Evolutionary conservation across 2,113 vertebrate genomes (phyloP).

Genomic region (Dasyprocta punctata): DNA sequence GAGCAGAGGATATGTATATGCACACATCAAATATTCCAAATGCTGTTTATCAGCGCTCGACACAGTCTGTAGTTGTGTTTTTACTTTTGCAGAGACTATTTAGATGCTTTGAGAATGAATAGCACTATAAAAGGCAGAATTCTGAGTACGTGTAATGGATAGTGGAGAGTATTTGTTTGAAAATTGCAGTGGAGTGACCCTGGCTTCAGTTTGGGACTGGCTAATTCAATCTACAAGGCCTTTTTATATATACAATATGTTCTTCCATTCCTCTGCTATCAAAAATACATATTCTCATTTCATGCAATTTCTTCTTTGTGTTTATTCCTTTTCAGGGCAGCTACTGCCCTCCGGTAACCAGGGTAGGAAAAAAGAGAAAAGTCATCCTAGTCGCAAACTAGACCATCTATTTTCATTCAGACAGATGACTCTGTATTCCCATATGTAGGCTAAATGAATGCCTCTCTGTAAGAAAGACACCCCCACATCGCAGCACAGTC

Average conservation of each 20-base stretch:
- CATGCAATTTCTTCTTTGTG: slow-evolving; percentile 67
- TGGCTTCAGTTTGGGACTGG: slow-evolving; percentile 51
- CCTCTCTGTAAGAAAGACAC: not conserved
- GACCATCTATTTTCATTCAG: slow-evolving; percentile 65
- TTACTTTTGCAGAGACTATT: slow-evolving; percentile 60
- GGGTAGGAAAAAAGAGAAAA: slow-evolving; percentile 26
- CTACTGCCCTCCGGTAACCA: slow-evolving; percentile 57
- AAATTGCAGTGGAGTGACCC: slow-evolving; percentile 44
- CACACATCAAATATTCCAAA: not conserved
- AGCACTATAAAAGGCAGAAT: slow-evolving; percentile 66
- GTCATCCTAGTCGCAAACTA: slow-evolving; percentile 53
- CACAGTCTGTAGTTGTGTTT: not conserved
- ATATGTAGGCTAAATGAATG: not conserved
- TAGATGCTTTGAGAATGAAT: slow-evolving; percentile 63
- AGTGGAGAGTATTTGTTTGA: slow-evolving; percentile 64
- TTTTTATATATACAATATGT: not conserved
- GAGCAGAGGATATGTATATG: not conserved
- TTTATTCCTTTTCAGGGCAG: slow-evolving; percentile 70
- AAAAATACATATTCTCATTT: slow-evolving; percentile 75
- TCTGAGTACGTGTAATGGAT: slow-evolving; percentile 8
- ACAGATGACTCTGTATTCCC: slow-evolving; percentile 35
- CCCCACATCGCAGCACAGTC: not conserved
- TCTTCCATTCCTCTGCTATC: slow-evolving; percentile 63
- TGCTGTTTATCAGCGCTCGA: not conserved
- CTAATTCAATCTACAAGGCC: slow-evolving; percentile 64